Evolutionary conservation across 2,888 invertebrate genomes (phyloP), one percentile per base, ranked within the genome.

Genomic region (Hypselothyrea guttata): DNA sequence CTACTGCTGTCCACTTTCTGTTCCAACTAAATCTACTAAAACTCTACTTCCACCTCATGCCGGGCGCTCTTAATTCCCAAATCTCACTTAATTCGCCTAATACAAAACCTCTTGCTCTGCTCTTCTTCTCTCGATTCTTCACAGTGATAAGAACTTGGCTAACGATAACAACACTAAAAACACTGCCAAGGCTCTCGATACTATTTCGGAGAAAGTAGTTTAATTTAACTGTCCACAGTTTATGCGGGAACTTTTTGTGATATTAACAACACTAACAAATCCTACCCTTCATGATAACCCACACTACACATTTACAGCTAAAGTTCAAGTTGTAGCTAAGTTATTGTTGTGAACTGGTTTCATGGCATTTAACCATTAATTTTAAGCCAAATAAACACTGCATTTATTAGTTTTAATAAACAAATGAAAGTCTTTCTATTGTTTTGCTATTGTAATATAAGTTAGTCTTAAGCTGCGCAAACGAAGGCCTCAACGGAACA

Each of bases 141-240:
- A 86, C 87, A 88, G 88, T 84, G 86, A 73, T 75, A 71, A 82
- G 53, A 75, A 81, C 55, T 69, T 88, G 82, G 78, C 71, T 67
- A 71, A 86, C 73, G 74, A 72, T 64, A 79, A 75, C 55, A 75
- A 72, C 33, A 63, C 74, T 68, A 66, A 69, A 61, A 71, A 72
- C 40, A 72, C 68, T 66, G 57, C 68, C 62, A 79, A 87, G 73
- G 75, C 66, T 64, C 58, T 86, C 41, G 75, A 77, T 56, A 84
- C 85, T 54, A 68, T 87, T 76, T 82, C 87, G 87, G 88, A 88
- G 54, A 87, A 88, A 69, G 75, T 88, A 54, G 67, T 70, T 52
- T 46, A 81, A 34, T 51, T 34, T 40, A 37, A 37, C 55, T 38
- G 56, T 15, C 42, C 28, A 49, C 30, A 40, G 38, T 42, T 57